Evolutionary conservation across 2,797 vertebrate genomes (phyloP).

Genomic region (Alectoris magna): DNA sequence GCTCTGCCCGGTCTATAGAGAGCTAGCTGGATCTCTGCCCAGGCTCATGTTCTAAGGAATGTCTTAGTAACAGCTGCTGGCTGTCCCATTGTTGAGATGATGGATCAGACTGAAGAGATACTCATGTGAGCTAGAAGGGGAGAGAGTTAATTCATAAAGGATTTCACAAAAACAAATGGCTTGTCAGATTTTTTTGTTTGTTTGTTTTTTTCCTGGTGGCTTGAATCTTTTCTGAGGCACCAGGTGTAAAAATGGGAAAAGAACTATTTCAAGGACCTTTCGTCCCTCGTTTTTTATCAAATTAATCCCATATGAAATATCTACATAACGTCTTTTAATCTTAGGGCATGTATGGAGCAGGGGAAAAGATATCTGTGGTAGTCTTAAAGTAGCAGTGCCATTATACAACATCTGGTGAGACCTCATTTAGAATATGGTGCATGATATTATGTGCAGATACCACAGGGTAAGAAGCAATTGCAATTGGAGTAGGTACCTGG

Average conservation of each 20-base stretch:
- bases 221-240: neutral
- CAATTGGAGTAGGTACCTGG: neutral
- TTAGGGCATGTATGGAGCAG: neutral
- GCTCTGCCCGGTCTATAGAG: slow-evolving; percentile 35
- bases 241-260: neutral
- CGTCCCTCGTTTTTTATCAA: neutral
- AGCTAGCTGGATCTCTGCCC: slow-evolving; percentile 62
- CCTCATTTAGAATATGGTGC: neutral
- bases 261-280: neutral
- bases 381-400: neutral
- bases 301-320: neutral
- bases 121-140: neutral
- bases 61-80: slow-evolving; percentile 60
- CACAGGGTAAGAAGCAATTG: neutral
- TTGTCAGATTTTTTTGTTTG: neutral
- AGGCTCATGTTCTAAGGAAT: slow-evolving; percentile 59
- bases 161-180: slow-evolving; percentile 21
- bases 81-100: slow-evolving; percentile 7
- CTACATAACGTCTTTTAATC: neutral
- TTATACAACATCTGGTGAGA: neutral
- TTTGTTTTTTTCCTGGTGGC: neutral
- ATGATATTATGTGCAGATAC: neutral
- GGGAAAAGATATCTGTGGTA: neutral
- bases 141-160: slow-evolving; percentile 42
- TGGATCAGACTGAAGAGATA: slow-evolving; percentile 25